These are phyloP conservation scores for human DNA, from an alignment of 2,113 vertebrate genomes.

Conservation along the genomic window GRCh38 chr3:84082501-84083000, in stretches of 20 bases:
- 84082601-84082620: neutral
- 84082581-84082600: neutral
- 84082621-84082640: neutral
- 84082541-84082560: neutral
- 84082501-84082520: neutral
- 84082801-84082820: neutral
- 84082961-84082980: neutral
- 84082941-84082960: neutral
- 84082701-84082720: neutral
- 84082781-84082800: neutral
- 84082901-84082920: neutral
- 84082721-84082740: neutral
- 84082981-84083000: neutral
- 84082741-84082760: neutral
- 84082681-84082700: neutral
- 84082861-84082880: neutral
- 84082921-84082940: neutral
- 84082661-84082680: neutral
- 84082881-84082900: neutral
- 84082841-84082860: neutral
- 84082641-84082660: neutral
- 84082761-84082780: neutral
- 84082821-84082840: neutral
- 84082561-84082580: neutral
- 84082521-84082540: neutral